Base-by-base conservation (phyloP, 1,140 invertebrate genomes). In the Helicoverpa zea region DNA sequence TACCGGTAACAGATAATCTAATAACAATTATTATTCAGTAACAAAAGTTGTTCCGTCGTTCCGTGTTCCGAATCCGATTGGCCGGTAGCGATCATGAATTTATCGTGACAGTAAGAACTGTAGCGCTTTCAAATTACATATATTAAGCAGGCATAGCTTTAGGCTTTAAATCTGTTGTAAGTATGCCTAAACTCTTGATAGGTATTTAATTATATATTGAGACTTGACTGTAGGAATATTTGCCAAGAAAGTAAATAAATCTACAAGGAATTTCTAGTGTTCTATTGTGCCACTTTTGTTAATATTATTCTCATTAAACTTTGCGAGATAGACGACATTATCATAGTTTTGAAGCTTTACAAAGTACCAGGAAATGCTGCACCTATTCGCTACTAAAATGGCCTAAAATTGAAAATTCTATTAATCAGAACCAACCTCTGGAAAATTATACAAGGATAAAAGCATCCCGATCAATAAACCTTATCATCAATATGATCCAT, bases 101-200 rank as follows among this genome's bases (percentile, higher is more conserved):
- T 29, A 70, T 79, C 76, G 76, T 79, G 76, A 79, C 64, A 70
- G 76, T 43, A 70, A 59, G 76, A 58, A 68, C 49, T 61, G 54
- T 76, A 64, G 64, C 59, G 54, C 76, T 70, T 70, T 79, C 63
- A 70, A 79, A 79, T 79, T 79, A 78, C 52, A 64, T 68, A 79
- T 58, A 79, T 70, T 52, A 74, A 12, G n/a, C 43, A 4, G 1
- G n/a, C 30, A 59, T 9, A 12, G 16, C 54, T 49, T n/a, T 56
- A 58, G 10, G 5, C 4, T 49, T 74, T 59, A 23, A 16, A 52
- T 14, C 14, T 77, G 49, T 54, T 52, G 54, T 16, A n/a, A 52
- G 54, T 5, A 13, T 16, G n/a, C 13, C 12, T 3, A 66, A 29
- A 23, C 4, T 49, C 13, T 1, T 49, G 2, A 23, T 35, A 18